Evolutionary conservation across 2,888 invertebrate genomes (phyloP), one percentile per base, ranked within the genome.

Genomic region (Chironomus riparius): DNA sequence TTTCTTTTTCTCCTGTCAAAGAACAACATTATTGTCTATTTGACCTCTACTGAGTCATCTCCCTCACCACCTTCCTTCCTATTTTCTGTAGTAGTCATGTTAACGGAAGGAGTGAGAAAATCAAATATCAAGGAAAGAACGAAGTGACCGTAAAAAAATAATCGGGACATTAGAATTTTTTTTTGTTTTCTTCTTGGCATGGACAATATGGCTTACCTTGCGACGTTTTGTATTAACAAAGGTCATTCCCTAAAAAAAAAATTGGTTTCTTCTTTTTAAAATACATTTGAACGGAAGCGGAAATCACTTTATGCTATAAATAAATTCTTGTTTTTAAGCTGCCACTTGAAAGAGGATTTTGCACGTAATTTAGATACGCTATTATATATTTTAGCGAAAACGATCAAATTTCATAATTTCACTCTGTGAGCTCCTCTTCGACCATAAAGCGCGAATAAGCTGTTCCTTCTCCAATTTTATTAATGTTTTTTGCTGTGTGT

Each of bases 271-370:
- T 5, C 7, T 70, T 68, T 68, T 68, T 68, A 28, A 68, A 68
- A 24, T 65, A 65, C 22, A 38, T 38, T 38, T 38, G 2, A 50
- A 50, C 69, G 70, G 70, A 70, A 70, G 15, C 47, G 70, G 70
- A 70, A 70, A 70, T 70, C 47, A 12, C 47, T 68, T 28, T 68
- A 22, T 12, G 28, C 68, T 70, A 70, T 70, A 70, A 70, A 70
- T 70, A 70, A 22, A 38, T 28, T 28, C 28, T 38, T 38, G 38
- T 68, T 12, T 15, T 28, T 68, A 12, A 15, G 28, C 15, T 56
- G 56, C 56, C 56, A 56, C 56, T 56, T 56, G 56, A 56, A 50
- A 56, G 15, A 15, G 38, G 38, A 38, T 38, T 38, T 38, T 38
- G 38, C 38, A 38, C 38, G 38, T 38, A 38, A 38, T 38, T 38